Percentiles rank a stretch among this genome's conserved stretches.
Conservation (phyloP, 1,140 invertebrate genomes). For the Platyscapa corneri region DNA sequence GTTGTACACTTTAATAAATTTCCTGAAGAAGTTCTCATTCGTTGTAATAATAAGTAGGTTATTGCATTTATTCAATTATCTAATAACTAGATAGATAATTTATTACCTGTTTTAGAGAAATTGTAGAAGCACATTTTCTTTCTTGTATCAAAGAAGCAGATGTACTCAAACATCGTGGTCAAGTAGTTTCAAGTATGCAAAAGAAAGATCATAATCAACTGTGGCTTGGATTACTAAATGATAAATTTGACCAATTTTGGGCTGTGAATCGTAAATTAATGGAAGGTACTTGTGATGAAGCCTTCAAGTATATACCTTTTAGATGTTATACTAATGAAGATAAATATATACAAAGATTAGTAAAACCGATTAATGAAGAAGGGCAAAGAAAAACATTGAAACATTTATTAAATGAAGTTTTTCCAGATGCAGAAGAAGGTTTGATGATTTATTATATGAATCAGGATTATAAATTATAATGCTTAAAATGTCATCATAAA, state of each 20-base stretch:
- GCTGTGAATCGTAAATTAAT: constrained; percentile 95
- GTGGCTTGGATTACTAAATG: constrained; percentile 95
- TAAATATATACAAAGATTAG: constrained; percentile 83
- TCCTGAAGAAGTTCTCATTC: constrained; percentile 86
- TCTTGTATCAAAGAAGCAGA: constrained; percentile 98
- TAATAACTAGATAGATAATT: not conserved
- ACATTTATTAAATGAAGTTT: constrained; percentile 83
- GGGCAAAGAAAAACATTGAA: constrained; percentile 84
- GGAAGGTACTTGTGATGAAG: constrained; percentile 86
- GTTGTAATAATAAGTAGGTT: constrained; percentile 84
- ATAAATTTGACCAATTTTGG: constrained; percentile 99
- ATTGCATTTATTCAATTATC: not conserved
- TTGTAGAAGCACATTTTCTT: constrained; percentile 95
- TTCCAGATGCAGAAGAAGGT: constrained; percentile 78
- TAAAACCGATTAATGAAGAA: constrained; percentile 83
- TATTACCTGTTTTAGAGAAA: constrained; percentile 80
- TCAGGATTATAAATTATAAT: not conserved
- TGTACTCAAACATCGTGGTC: constrained; percentile 93
- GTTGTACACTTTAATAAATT: constrained; percentile 97
- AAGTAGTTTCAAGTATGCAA: constrained; percentile 95
- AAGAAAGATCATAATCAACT: constrained; percentile 98
- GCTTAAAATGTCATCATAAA: too few relatives aligned
- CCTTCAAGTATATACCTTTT: constrained; percentile 95
- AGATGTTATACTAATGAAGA: constrained; percentile 89
- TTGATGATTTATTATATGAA: not conserved